Conservation (phyloP, 2,113 vertebrate genomes). For the Syngnathus floridae region DNA sequence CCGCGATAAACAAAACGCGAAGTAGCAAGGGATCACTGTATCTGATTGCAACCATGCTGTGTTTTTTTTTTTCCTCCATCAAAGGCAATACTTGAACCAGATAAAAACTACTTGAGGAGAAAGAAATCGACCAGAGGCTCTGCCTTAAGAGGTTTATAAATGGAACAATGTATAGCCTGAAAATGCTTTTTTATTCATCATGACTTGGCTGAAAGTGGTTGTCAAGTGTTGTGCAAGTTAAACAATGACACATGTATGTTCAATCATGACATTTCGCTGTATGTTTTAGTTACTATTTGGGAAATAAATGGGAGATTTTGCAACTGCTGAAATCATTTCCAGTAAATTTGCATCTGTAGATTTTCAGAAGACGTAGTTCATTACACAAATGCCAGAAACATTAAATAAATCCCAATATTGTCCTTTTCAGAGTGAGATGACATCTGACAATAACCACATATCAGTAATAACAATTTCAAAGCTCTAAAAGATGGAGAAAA, state of each 20-base stretch:
- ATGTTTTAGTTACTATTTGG: background rate
- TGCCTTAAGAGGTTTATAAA: slow-evolving; percentile 5
- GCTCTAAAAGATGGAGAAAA: background rate
- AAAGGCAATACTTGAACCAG: background rate
- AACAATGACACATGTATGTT: background rate
- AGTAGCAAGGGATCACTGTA: too few relatives aligned
- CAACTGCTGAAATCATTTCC: background rate
- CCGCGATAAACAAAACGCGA: too few relatives aligned
- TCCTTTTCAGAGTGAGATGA: background rate
- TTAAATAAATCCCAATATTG: too few relatives aligned
- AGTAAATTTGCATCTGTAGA: background rate
- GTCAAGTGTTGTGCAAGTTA: background rate
- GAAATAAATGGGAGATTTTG: background rate
- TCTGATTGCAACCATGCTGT: background rate
- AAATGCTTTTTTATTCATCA: slow-evolving; percentile 19
- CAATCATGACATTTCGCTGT: background rate
- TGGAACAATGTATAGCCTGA: slow-evolving; percentile 6
- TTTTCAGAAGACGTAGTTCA: background rate
- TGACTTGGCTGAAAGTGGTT: slow-evolving; percentile 8
- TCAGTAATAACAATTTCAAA: background rate
- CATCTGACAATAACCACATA: background rate
- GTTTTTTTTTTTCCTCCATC: background rate
- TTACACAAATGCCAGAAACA: background rate
- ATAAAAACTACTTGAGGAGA: slow-evolving; percentile 1
- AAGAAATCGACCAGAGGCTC: background rate